Conservation (phyloP, 2,113 vertebrate genomes). For the Nothoprocta pentlandii region DNA sequence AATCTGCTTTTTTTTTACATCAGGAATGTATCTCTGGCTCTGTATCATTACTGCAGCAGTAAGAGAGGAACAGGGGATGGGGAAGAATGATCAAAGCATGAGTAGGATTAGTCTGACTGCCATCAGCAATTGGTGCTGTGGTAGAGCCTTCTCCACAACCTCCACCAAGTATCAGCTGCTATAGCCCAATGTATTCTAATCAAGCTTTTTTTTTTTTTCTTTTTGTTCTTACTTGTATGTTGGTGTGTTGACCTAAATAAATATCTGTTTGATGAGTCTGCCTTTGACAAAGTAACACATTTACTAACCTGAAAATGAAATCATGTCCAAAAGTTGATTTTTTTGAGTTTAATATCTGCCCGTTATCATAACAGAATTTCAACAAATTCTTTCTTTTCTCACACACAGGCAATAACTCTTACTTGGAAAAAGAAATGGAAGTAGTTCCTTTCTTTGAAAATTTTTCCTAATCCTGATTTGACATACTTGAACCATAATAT, state of each 20-base stretch:
- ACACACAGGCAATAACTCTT: not conserved
- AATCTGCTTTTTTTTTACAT: not conserved
- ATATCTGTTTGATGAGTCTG: not conserved
- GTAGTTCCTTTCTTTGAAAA: not conserved
- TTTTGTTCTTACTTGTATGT: not conserved
- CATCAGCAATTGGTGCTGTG: not conserved
- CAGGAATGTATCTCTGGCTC: not conserved
- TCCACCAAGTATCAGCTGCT: accelerated
- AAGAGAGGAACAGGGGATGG: accelerated
- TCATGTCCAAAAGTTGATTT: not conserved
- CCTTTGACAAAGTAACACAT: not conserved
- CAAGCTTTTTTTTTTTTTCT: not conserved
- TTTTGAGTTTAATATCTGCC: not conserved
- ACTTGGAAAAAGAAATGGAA: not conserved
- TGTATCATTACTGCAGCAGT: not conserved
- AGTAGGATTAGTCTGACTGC: not conserved
- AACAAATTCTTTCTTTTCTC: not conserved
- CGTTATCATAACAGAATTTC: not conserved
- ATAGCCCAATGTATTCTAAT: not conserved
- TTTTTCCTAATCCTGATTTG: not conserved
- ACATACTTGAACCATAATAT: not conserved
- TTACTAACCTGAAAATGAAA: not conserved
- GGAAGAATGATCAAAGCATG: not conserved
- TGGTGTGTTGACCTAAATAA: not conserved
- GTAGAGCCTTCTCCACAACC: not conserved